A percentile compares a stretch with the other conserved stretches of the same genome.
Conservation (phyloP, 1,140 invertebrate species). For the Gryllus bimaculatus region DNA sequence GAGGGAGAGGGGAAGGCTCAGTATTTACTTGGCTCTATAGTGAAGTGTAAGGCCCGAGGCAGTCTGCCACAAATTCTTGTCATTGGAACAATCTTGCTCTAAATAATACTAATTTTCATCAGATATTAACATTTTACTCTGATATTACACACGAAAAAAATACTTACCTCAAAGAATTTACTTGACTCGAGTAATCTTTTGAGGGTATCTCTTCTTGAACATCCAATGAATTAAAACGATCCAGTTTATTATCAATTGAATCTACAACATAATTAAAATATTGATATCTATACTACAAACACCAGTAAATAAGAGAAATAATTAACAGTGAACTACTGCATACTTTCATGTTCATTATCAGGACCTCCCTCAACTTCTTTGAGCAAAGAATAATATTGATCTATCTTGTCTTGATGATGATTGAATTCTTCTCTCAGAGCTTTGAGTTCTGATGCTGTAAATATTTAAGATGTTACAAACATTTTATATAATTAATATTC, state of each 20-base stretch:
- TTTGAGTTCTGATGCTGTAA: conserved; percentile 62
- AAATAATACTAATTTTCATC: too few species aligned
- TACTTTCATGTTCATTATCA: conserved; percentile 52
- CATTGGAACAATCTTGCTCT: too few species aligned
- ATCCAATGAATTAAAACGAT: conserved; percentile 45
- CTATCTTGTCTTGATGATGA: conserved; percentile 87
- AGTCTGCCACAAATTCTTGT: too few species aligned
- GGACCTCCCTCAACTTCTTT: conserved; percentile 48
- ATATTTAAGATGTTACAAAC: conserved; percentile 20
- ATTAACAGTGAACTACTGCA: background rate
- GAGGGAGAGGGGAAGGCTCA: too few species aligned
- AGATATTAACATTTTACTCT: too few species aligned
- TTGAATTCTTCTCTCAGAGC: conserved; percentile 80
- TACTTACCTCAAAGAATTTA: conserved; percentile 48
- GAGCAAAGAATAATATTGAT: conserved; percentile 75
- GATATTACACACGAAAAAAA: background rate
- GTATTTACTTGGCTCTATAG: too few species aligned
- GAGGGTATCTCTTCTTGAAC: conserved; percentile 53
- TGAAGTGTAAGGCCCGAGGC: too few species aligned
- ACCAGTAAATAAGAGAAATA: background rate
- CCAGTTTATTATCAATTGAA: conserved; percentile 40
- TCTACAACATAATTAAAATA: conserved; percentile 24
- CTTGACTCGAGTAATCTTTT: conserved; percentile 52
- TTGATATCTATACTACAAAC: background rate
- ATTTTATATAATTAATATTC: too few species aligned